These are phyloP conservation scores for Mycteria americana DNA, from an alignment of 2,797 vertebrate species.

Conservation along the genomic window DNA sequence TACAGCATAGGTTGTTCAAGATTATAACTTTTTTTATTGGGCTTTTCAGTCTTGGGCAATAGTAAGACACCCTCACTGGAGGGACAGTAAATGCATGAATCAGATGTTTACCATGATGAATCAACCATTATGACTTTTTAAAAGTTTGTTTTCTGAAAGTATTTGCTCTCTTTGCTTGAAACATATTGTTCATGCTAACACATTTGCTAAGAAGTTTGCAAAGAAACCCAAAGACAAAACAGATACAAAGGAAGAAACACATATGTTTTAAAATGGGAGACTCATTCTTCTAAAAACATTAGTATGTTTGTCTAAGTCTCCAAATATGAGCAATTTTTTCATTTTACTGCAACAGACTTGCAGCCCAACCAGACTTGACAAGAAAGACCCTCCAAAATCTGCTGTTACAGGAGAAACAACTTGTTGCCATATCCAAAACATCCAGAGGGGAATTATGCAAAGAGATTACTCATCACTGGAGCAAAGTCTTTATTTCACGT, in stretches of 20 bases:
- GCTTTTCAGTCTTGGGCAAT: background rate
- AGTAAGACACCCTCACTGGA: background rate
- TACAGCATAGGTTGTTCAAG: background rate
- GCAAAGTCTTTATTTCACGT: background rate
- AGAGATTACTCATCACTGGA: constrained; percentile 3
- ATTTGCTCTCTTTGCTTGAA: constrained; percentile 15
- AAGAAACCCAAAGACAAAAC: background rate
- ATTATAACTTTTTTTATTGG: background rate
- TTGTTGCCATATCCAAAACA: constrained; percentile 1
- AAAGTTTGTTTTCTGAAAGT: background rate
- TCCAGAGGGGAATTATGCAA: constrained; percentile 28
- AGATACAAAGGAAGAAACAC: constrained; percentile 4
- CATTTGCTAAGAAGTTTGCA: background rate
- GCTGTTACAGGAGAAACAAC: background rate
- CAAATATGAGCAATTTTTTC: background rate
- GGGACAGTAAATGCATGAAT: background rate
- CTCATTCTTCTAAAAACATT: background rate
- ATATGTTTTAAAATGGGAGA: constrained; percentile 11
- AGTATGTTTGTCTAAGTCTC: background rate
- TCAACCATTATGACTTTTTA: background rate
- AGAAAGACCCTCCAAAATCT: constrained; percentile 18
- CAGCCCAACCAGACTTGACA: background rate
- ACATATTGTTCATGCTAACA: background rate
- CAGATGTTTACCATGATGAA: background rate
- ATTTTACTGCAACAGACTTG: background rate